phyloP scores from a whole-genome alignment of 30 jellyfish, hydroid and myxozoan species.

The Rhopilema esculentum region DNA sequence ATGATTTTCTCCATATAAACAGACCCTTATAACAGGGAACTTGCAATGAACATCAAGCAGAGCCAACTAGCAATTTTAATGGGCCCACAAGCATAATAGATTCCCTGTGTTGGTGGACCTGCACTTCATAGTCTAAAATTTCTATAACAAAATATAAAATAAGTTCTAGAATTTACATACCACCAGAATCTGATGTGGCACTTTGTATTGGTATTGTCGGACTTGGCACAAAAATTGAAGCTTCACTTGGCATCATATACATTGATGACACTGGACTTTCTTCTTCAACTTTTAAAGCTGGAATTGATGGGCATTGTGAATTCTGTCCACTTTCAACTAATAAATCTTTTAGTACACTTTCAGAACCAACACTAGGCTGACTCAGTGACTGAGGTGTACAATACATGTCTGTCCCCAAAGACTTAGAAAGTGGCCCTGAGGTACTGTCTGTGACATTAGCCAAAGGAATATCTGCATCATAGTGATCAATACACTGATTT shows the following conservation, averaged over 20 bases:
- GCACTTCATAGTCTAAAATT: too few relatives aligned
- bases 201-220: slow-evolving; percentile 62
- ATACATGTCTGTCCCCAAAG: background rate
- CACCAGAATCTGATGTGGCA: slow-evolving; percentile 28
- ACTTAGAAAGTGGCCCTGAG: slow-evolving; percentile 10
- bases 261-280: slow-evolving; percentile 37
- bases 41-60: too few relatives aligned
- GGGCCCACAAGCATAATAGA: too few relatives aligned
- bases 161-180: too few relatives aligned
- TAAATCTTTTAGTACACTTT: background rate
- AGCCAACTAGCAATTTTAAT: too few relatives aligned
- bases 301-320: background rate
- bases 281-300: slow-evolving; percentile 28
- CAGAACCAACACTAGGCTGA: background rate
- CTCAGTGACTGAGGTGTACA: slow-evolving; percentile 1
- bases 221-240: slow-evolving; percentile 49
- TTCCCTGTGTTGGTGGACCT: too few relatives aligned
- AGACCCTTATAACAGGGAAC: too few relatives aligned
- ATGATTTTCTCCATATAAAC: too few relatives aligned
- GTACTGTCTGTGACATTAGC: slow-evolving; percentile 9
- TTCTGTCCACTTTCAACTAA: slow-evolving; percentile 18
- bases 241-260: slow-evolving; percentile 40
- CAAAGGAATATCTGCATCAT: slow-evolving; percentile 37
- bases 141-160: too few relatives aligned
- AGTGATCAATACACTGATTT: slow-evolving; percentile 65